phyloP scores from a whole-genome alignment of 2,888 invertebrate genomes.

The Metallyticus violacea region DNA sequence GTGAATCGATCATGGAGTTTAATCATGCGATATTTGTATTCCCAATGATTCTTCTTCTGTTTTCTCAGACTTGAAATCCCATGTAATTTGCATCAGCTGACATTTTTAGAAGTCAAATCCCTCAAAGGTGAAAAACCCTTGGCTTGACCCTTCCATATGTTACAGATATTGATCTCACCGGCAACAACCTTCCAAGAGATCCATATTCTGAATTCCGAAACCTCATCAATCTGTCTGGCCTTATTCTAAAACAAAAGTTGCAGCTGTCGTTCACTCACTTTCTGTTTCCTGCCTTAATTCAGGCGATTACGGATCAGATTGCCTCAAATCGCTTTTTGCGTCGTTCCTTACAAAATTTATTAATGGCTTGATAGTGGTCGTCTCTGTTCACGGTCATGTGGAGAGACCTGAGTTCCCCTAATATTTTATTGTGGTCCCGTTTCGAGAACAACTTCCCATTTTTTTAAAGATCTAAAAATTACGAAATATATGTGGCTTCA shows the following conservation, averaged over 20 bases:
- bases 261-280: not conserved
- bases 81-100: not conserved
- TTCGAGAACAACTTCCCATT: no score
- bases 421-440: no score
- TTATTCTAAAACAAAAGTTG: not conserved
- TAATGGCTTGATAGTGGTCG: not conserved
- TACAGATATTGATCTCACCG: not conserved
- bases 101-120: not conserved
- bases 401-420: no score
- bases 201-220: not conserved
- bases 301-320: not conserved
- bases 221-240: conserved; percentile 4
- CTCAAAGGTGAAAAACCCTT: not conserved
- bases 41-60: no score
- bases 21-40: not conserved
- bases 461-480: no score
- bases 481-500: no score
- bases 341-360: not conserved
- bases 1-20: not conserved
- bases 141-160: not conserved
- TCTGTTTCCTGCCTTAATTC: not conserved
- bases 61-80: not conserved
- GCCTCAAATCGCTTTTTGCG: not conserved
- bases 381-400: no score
- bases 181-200: not conserved